Conservation (phyloP, 2,888 invertebrate genomes). For the Polydrusus cervinus region DNA sequence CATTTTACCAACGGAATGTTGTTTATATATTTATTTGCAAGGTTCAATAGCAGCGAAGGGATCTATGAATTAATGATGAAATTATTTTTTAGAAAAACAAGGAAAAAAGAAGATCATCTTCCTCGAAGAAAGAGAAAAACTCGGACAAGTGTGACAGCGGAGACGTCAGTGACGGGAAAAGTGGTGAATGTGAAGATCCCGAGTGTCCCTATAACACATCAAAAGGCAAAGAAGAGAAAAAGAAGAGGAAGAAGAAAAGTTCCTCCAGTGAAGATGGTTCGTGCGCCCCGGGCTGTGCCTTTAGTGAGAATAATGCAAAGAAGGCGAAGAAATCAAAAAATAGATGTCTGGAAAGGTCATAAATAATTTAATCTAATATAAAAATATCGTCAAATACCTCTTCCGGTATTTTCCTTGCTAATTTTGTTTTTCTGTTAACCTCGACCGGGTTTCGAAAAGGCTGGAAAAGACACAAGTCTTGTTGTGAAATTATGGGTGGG, state of each 20-base stretch:
- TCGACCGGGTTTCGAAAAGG: too few species aligned
- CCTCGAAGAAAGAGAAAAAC: too few species aligned
- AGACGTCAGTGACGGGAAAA: background rate
- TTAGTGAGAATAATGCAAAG: constrained; percentile 23
- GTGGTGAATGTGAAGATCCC: background rate
- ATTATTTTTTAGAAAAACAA: background rate
- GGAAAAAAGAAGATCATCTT: too few species aligned
- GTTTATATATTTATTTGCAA: too few species aligned
- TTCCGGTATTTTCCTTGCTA: too few species aligned
- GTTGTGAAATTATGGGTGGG: too few species aligned
- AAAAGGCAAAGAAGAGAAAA: background rate
- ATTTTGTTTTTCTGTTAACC: too few species aligned
- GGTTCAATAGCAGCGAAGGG: too few species aligned
- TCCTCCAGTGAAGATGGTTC: constrained; percentile 12
- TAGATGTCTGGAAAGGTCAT: constrained; percentile 26
- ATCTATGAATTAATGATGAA: background rate
- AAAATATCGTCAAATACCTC: too few species aligned
- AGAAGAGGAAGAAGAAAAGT: constrained; percentile 1
- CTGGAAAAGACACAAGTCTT: too few species aligned
- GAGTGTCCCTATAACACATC: background rate
- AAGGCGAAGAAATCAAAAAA: constrained; percentile 9
- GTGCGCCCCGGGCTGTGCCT: constrained; percentile 46
- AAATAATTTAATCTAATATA: background rate
- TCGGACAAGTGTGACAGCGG: too few species aligned
- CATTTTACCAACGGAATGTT: too few species aligned